Base-by-base conservation (phyloP, 2,113 vertebrate species). In the Hyperopisus bebe region DNA sequence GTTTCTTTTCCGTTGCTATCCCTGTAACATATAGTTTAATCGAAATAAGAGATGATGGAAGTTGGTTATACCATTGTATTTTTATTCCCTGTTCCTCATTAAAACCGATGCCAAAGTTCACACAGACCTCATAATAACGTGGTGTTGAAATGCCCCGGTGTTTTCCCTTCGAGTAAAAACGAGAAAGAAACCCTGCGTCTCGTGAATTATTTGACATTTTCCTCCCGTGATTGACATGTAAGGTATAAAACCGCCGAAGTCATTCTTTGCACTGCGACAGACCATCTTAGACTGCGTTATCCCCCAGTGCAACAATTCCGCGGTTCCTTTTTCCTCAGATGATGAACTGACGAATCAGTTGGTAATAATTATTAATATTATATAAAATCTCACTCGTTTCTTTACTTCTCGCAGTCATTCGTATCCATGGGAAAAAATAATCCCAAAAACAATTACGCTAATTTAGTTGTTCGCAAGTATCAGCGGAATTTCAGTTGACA, bases 191-290 rank as follows among this genome's bases (percentile, higher is more conserved):
- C 35, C 51, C 87, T 24, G 55, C 35, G 39, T 35, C 53, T 58
- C 87, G 3, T 86, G 48, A 86, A 86, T 51, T 86, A 86, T 86
- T 58, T 88, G 87, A 88, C 87, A 58, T 88, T 88, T 88, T 46
- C 55, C 53, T 66, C 39, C n/a, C 4, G 55, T 88, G 87, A 88
- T 62, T 88, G 87, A 88, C 87, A 66, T 19, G 51, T 42, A 24
- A 50, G 85, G 42, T 66, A 88, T 58, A 88, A 88, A 87, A 51
- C 48, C 50, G 27, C 51, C 35, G 87, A 42, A 62, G 85, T 86
- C 48, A 47, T 24, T 84, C 82, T 84, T 84, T 46, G 44, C 82
- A 47, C 44, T 47, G 42, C 44, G 24, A 84, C 82, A 84, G 6
- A 84, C 21, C 44, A 13, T 47, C 82, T 84, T 55, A 35, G 50